Evolutionary conservation across 2,888 invertebrate genomes (phyloP).

Genomic region (Noctua fimbriata): DNA sequence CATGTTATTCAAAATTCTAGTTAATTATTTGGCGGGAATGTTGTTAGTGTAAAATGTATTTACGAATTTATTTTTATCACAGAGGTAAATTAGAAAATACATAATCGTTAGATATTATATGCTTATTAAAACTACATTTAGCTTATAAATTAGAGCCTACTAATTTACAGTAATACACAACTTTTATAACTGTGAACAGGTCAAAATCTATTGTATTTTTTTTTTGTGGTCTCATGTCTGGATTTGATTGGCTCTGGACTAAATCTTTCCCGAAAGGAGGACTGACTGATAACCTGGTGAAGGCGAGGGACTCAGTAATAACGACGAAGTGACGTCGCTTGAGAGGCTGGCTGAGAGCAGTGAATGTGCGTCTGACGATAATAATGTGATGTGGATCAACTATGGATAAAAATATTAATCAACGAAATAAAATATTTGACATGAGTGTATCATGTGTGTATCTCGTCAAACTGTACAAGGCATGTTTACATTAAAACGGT

Average conservation of each 20-base stretch:
- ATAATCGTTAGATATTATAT: too few species aligned
- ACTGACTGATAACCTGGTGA: background rate
- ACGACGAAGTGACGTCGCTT: background rate
- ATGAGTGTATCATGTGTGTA: background rate
- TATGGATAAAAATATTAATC: background rate
- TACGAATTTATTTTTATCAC: too few species aligned
- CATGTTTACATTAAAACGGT: conserved; percentile 30
- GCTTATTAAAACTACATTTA: too few species aligned
- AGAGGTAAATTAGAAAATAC: too few species aligned
- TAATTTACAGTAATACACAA: too few species aligned
- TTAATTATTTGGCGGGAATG: background rate
- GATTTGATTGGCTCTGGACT: too few species aligned
- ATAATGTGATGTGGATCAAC: background rate
- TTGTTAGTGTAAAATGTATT: background rate
- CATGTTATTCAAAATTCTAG: background rate
- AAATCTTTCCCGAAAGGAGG: too few species aligned
- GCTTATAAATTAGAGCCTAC: too few species aligned
- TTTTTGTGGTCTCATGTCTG: too few species aligned
- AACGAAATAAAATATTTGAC: background rate
- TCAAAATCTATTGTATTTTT: too few species aligned
- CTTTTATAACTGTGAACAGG: too few species aligned
- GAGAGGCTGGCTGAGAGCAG: background rate
- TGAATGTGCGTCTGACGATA: background rate
- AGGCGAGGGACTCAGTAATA: background rate
- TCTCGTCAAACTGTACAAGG: conserved; percentile 8